These are phyloP conservation scores for Pectinophora gossypiella DNA, from an alignment of 1,140 invertebrate species.

Conservation along the genomic window DNA sequence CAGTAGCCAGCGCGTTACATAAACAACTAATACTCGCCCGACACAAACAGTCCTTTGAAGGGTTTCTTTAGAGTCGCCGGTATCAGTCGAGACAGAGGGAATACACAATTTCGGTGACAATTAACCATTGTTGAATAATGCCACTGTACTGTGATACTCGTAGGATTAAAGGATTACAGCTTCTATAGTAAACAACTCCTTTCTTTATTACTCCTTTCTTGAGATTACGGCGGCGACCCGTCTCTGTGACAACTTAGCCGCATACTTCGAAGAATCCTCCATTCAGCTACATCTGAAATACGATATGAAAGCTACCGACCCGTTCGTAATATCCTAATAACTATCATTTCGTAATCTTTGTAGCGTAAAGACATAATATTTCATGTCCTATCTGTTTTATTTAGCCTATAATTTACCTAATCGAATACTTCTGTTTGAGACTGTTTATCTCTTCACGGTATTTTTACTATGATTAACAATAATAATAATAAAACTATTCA, in stretches of 20 bases:
- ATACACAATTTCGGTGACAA: constrained; percentile 48
- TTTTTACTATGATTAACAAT: too few relatives aligned
- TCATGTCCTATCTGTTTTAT: too few relatives aligned
- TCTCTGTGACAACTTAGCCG: not conserved
- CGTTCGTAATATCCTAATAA: too few relatives aligned
- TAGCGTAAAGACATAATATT: too few relatives aligned
- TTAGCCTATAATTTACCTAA: too few relatives aligned
- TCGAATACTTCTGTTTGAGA: too few relatives aligned
- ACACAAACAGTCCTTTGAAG: constrained; percentile 62
- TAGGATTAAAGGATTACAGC: constrained; percentile 62
- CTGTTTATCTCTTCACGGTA: too few relatives aligned
- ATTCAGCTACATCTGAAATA: too few relatives aligned
- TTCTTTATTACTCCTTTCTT: constrained; percentile 26
- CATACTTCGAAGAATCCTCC: not conserved
- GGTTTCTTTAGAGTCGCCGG: constrained; percentile 27
- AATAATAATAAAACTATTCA: too few relatives aligned
- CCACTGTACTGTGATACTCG: constrained; percentile 42
- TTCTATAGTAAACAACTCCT: constrained; percentile 36
- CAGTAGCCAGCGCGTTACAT: constrained; percentile 50
- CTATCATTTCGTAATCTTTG: too few relatives aligned
- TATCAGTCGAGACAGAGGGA: constrained; percentile 11
- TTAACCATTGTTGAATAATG: constrained; percentile 41
- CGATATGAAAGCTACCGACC: too few relatives aligned
- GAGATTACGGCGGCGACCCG: not conserved
- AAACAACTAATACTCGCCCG: constrained; percentile 62